Evolutionary conservation across 2,113 vertebrate genomes (phyloP), one percentile per base, ranked within the genome.

Genomic region (Onychorhynchus coronatus): DNA sequence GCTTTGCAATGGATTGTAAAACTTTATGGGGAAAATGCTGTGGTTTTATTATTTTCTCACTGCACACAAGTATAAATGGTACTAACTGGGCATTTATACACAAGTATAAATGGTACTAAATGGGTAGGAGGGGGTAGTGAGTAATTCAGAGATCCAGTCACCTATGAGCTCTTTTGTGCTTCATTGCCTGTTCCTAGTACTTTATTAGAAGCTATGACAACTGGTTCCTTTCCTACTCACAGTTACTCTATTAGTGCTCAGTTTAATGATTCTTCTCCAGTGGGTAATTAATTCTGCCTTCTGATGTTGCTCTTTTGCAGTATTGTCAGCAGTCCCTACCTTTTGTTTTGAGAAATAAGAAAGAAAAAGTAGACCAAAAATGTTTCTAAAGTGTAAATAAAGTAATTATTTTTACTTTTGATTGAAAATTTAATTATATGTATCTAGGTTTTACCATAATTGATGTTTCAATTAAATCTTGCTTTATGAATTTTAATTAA

Each of bases 401-500:
- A 62, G 11, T 47, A 67, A 21, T 72, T 89, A 3, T 47, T 91
- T 85, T 79, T 76, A 72, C n/a, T 91, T 86, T n/a, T 67, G 63
- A 80, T 9, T 66, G 47, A 66, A 85, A 90, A 88, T 88, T 67
- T n/a, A 80, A 24, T 93, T 96, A 84, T 37, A 58, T 33, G 21
- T 78, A 61, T 41, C 16, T 85, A 72, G 28, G 8, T 84, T 81
- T 89, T 91, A 52, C 41, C 14, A 17, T 86, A 91, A 75, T 87
- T 80, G 46, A 75, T 61, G 14, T 72, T 95, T 93, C 79, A 92
- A 49, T 93, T 92, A 85, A 82, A 81, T 75, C 27, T 78, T 92
- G 52, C 63, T 84, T 81, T 91, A 75, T 81, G 56, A 81, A 95
- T 84, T 41, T 72, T 85, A 91, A 91, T 95, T 96, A 90, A 90